Evolutionary conservation across 2,888 invertebrate species (phyloP), one percentile per base, ranked within the genome.

Genomic region (Homarus gammarus): DNA sequence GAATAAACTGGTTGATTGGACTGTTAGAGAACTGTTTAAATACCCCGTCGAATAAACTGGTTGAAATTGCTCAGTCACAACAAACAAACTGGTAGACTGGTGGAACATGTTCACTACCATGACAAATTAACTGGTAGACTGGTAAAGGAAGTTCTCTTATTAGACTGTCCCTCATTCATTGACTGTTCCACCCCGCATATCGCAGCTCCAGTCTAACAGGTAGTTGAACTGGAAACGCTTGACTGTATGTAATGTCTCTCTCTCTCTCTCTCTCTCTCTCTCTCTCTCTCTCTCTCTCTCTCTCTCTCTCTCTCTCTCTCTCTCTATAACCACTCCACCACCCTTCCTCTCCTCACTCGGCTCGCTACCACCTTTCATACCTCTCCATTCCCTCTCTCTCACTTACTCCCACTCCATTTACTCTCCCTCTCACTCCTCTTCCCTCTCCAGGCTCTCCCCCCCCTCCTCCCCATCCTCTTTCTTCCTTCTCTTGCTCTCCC

Each of bases 251-350:
- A 31, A 22, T 31, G 6, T 44, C n/a, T n/a, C n/a, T n/a, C n/a
- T n/a, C n/a, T n/a, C n/a, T n/a, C n/a, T n/a, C n/a, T n/a, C n/a
- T 12, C 44, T 44, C 44, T 44, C 44, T 18, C 56, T 22, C 56
- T 56, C 56, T 56, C 56, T 22, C 40, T 36, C n/a, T 40, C 38
- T 15, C 12, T 40, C 73, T 22, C 38, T n/a, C 22, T 70, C 70
- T 70, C 10, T 3, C 27, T 70, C 70, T 70, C 70, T 70, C 70
- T 70, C 70, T 70, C n/a, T n/a, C n/a, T n/a, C n/a, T n/a, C n/a
- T n/a, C n/a, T n/a, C n/a, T n/a, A n/a, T n/a, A n/a, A 27, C 70
- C 31, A 64, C 31, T 31, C 31, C 70, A n/a, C 31, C 64, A 64
- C 64, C 64, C 70, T 70, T 31, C 31, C 70, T 70, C 70, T 70